Conservation (phyloP, 2,113 vertebrate genomes). For the Anarhynchus alexandrinus region DNA sequence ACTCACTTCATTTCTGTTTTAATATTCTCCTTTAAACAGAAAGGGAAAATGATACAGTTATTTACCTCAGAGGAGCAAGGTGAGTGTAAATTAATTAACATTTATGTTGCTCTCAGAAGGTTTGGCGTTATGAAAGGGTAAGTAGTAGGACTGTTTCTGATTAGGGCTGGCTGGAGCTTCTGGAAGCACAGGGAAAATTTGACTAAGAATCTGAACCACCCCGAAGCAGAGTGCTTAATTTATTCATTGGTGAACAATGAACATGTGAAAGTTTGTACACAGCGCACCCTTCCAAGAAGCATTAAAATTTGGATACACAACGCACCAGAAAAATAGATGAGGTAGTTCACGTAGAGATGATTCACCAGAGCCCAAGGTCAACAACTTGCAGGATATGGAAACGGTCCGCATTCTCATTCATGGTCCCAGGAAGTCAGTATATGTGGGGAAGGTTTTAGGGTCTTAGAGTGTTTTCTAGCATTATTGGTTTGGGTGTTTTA, state of each 20-base stretch:
- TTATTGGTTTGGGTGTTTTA: not conserved
- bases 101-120: not conserved
- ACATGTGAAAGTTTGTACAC: not conserved
- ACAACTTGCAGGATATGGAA: not conserved
- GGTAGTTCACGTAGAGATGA: not conserved
- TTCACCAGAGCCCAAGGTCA: not conserved
- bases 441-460: not conserved
- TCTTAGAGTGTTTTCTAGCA: not conserved
- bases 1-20: not conserved
- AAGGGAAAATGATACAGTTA: not conserved
- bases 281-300: not conserved
- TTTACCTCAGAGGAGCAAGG: not conserved
- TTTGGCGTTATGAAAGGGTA: not conserved
- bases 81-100: slow-evolving; percentile 19
- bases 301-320: not conserved
- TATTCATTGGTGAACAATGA: slow-evolving; percentile 3
- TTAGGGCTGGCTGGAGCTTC: not conserved
- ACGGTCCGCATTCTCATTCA: not conserved
- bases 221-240: not conserved
- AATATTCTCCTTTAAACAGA: not conserved
- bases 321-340: not conserved
- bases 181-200: not conserved
- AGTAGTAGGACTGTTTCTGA: not conserved
- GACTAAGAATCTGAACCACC: not conserved
- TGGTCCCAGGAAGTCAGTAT: not conserved